Evolutionary conservation across 2,888 invertebrate genomes (phyloP).

Genomic region (Entomobrya multifasciata): DNA sequence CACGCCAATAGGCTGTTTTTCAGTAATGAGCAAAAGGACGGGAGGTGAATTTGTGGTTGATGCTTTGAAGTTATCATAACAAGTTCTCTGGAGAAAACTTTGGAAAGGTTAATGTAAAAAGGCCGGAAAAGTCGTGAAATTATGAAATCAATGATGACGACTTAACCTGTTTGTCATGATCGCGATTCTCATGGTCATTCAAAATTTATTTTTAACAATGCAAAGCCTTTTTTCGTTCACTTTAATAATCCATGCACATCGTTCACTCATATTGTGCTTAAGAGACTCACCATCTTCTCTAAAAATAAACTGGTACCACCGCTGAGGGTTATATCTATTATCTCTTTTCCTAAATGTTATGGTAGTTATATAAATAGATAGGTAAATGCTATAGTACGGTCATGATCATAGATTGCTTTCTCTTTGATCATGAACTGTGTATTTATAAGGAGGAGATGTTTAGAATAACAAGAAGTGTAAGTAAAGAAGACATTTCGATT

Average conservation of each 20-base stretch:
- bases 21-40: not conserved
- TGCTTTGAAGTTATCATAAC: not conserved
- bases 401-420: not conserved
- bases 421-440: slow-evolving; percentile 43
- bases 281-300: not conserved
- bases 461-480: slow-evolving; percentile 54
- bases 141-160: slow-evolving; percentile 45
- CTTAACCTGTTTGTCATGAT: slow-evolving; percentile 25
- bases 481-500: slow-evolving; percentile 67
- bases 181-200: not conserved
- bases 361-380: not conserved
- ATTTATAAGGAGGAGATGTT: slow-evolving; percentile 25
- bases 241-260: slow-evolving; percentile 23
- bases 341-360: not conserved
- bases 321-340: slow-evolving; percentile 17
- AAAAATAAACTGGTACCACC: slow-evolving; percentile 21
- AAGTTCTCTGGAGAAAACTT: not conserved
- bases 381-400: no score
- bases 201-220: slow-evolving; percentile 48
- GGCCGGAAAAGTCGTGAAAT: not conserved
- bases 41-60: not conserved
- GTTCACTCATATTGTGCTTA: not conserved
- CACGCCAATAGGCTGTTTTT: not conserved
- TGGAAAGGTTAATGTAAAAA: not conserved
- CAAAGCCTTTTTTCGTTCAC: not conserved